Evolutionary conservation across 2,888 invertebrate genomes (phyloP).

Genomic region (Drosophila subquinaria): DNA sequence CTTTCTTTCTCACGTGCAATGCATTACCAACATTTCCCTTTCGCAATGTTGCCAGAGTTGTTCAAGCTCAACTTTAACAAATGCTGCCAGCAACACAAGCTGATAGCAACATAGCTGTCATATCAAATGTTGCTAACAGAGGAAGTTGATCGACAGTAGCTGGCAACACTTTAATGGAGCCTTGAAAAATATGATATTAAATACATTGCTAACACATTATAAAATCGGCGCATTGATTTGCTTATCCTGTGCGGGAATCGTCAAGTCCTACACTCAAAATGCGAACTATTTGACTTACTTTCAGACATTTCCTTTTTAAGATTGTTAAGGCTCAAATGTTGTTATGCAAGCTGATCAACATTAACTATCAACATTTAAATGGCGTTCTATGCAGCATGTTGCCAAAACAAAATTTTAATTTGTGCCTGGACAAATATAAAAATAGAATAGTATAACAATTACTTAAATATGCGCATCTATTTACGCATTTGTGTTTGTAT

Average conservation of each 20-base stretch:
- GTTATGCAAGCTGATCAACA: background rate
- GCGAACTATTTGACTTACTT: too few relatives aligned
- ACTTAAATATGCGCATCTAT: constrained; percentile 46
- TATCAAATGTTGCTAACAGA: background rate
- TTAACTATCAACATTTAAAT: background rate
- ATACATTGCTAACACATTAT: too few relatives aligned
- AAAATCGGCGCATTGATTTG: too few relatives aligned
- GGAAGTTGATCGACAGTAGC: background rate
- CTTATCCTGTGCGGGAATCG: too few relatives aligned
- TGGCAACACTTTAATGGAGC: background rate
- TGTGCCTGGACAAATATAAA: background rate
- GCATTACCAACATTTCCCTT: constrained; percentile 28
- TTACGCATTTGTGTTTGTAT: constrained; percentile 28
- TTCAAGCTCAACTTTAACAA: background rate
- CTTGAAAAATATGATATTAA: background rate
- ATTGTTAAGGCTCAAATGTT: background rate
- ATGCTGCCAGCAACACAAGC: background rate
- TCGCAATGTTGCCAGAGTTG: constrained; percentile 1
- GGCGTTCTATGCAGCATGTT: background rate
- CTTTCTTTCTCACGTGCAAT: constrained; percentile 15
- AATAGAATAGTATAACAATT: constrained; percentile 5
- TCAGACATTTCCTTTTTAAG: too few relatives aligned
- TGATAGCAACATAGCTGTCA: background rate
- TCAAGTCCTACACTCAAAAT: too few relatives aligned
- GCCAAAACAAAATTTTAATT: background rate